Evolutionary conservation across 2,888 invertebrate genomes (phyloP), one percentile per base, ranked within the genome.

Genomic region (Philereme vetulata): DNA sequence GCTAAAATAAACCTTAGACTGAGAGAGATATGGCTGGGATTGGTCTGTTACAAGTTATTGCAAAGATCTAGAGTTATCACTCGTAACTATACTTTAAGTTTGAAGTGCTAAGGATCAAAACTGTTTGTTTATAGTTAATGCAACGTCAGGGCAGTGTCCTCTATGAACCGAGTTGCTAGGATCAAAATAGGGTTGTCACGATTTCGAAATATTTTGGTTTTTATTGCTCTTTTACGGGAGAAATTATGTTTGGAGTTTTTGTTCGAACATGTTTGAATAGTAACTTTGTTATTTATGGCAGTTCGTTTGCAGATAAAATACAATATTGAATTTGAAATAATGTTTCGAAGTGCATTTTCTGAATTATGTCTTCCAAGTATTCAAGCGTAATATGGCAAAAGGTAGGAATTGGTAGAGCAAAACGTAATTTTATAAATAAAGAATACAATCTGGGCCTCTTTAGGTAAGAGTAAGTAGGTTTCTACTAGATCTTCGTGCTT

Each of bases 101-200:
- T 8, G 21, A 53, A 38, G 46, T 0, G 4, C 57, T 82, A 80
- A 69, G 68, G 74, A 64, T 48, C 36, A 58, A 62, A 36, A 34
- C 40, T 21, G 45, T 50, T 11, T 63, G 67, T 69, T 72, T 64
- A 72, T 72, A 69, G 62, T 72, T 80, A 74, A 76, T 77, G 72
- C 75, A 71, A 73, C 71, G 74, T 43, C 71, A 76, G 82, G 86
- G 87, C 88, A 90, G 79, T 86, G 90, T 82, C 88, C 89, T 87
- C 81, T 59, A 70, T 83, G 85, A 86, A 85, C 85, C 76, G 75
- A 79, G 85, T 82, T 81, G 85, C 82, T 85, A 84, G 82, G 86
- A 83, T 81, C 81, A 70, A 72, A 70, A 75, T 77, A 89, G 88
- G 89, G 89, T 71, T 88, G 89, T 86, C 87, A 86, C 85, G 88